phyloP scores from a whole-genome alignment of 2,888 invertebrate genomes.

The Calliscelio sp. region DNA sequence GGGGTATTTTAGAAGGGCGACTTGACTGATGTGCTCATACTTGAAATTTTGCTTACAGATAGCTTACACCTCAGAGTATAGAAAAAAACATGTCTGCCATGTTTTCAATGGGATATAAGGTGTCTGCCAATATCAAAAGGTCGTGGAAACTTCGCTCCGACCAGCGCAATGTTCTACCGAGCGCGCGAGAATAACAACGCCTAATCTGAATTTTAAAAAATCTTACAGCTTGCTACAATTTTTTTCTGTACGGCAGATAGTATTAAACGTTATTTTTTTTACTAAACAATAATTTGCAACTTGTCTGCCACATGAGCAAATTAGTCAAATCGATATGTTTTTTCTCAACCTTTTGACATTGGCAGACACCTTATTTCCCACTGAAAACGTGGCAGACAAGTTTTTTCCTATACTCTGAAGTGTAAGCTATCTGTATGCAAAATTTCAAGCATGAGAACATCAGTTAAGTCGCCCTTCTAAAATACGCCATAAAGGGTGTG shows the following conservation, averaged over 20 bases:
- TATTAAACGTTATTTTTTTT: background rate
- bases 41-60: no score
- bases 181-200: no score
- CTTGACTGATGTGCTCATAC: no score
- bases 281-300: background rate
- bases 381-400: background rate
- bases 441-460: slow-evolving; percentile 12
- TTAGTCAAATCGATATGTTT: background rate
- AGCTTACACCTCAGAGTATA: no score
- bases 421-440: slow-evolving; percentile 1
- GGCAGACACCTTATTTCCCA: background rate
- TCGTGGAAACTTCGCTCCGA: no score
- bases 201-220: background rate
- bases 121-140: no score
- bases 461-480: slow-evolving; percentile 7
- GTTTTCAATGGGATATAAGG: no score
- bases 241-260: slow-evolving; percentile 3
- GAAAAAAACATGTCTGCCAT: no score
- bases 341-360: background rate
- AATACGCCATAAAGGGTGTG: slow-evolving; percentile 6
- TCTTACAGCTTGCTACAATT: background rate
- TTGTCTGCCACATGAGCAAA: slow-evolving; percentile 5
- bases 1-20: no score
- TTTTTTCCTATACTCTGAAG: no score
- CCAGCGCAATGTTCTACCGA: no score